Percentiles rank a stretch among this genome's conserved stretches.
Conservation (phyloP, 92 coral and sea anemone genomes). For the Porites cylindrica region DNA sequence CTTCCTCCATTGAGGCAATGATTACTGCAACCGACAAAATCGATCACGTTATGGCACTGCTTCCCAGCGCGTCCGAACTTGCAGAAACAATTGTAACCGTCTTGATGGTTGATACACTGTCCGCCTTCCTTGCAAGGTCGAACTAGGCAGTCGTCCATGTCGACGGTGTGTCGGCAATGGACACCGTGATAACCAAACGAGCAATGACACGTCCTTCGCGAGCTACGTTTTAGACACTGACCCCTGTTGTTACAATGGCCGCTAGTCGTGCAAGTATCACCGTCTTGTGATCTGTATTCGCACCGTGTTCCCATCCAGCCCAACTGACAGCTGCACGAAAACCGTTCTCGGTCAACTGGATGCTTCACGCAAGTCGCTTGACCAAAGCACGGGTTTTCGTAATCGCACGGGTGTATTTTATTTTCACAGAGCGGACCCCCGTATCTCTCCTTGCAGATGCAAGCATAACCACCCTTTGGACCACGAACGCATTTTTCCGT, state of each 20-base stretch:
- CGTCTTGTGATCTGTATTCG: conserved; percentile 6
- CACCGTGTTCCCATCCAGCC: conserved; percentile 33
- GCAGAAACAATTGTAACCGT: not conserved
- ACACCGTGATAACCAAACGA: conserved; percentile 1
- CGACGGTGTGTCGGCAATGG: not conserved
- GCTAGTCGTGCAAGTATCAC: not conserved
- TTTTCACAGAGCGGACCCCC: not conserved
- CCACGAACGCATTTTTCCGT: not conserved
- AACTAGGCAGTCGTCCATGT: not conserved
- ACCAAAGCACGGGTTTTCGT: conserved; percentile 16
- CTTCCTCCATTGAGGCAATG: conserved; percentile 5
- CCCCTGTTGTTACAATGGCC: not conserved
- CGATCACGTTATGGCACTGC: not conserved
- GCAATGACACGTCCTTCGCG: not conserved
- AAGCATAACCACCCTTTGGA: conserved; percentile 8
- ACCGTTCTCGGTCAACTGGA: not conserved
- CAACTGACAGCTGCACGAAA: not conserved
- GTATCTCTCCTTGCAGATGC: not conserved
- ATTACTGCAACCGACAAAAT: not conserved
- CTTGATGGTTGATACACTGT: not conserved
- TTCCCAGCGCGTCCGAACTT: not conserved
- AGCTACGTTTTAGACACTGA: not conserved
- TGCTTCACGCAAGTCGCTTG: conserved; percentile 4
- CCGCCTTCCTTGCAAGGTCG: not conserved
- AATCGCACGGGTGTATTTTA: conserved; percentile 1